These are phyloP conservation scores for Caenorhabditis brenneri DNA, from an alignment of 1,140 invertebrate species.

Conservation along the genomic window DNA sequence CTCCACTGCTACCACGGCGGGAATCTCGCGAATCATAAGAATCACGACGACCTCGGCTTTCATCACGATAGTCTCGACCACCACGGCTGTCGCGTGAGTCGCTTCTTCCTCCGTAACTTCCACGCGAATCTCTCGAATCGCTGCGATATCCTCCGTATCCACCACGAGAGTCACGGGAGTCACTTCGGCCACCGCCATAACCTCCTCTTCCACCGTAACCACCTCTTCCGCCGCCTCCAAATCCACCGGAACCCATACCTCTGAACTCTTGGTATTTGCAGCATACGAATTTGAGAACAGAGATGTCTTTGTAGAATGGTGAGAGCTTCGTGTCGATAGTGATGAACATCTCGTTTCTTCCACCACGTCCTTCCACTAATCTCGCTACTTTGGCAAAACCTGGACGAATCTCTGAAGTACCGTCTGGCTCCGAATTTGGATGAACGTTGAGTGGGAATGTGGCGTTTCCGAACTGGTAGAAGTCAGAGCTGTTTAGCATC, in stretches of 20 bases:
- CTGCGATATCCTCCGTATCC: neutral
- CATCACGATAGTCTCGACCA: neutral
- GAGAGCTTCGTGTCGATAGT: neutral
- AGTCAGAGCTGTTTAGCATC: neutral
- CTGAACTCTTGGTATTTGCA: neutral
- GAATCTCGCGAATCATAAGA: neutral
- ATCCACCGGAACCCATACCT: neutral
- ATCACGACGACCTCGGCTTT: neutral
- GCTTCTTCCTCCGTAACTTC: neutral
- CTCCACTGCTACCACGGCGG: neutral
- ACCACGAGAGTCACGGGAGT: neutral
- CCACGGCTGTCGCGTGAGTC: neutral
- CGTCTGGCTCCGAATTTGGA: neutral
- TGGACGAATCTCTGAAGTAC: neutral
- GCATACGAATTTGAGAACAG: neutral
- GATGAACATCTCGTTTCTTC: neutral
- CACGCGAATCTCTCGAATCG: neutral
- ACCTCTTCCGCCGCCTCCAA: constrained; percentile 42
- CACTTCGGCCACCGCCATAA: no score
- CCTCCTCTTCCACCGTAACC: constrained; percentile 7
- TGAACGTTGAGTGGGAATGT: neutral
- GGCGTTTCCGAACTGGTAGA: neutral
- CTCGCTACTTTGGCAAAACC: neutral
- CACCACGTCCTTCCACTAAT: neutral
- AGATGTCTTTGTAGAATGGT: neutral